Conservation (phyloP, 2,113 vertebrate species). For the Plotosus lineatus region DNA sequence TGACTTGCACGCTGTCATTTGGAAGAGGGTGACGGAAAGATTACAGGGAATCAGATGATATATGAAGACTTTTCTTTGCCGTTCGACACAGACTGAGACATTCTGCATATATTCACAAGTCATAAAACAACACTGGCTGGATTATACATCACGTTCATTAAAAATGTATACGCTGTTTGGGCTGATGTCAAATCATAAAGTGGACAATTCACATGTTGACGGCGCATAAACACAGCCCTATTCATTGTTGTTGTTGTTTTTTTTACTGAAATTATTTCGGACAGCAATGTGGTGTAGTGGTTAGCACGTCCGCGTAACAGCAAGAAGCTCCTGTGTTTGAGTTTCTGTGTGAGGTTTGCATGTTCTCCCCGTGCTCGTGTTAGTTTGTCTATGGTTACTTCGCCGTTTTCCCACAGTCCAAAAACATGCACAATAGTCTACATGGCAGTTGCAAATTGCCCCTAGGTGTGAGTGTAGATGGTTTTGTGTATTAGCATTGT, state of each 20-base stretch:
- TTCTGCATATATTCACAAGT: constrained; percentile 23
- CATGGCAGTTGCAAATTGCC: too few species aligned
- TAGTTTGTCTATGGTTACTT: too few species aligned
- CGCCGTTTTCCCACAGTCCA: too few species aligned
- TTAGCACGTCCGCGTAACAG: too few species aligned
- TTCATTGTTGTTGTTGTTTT: too few species aligned
- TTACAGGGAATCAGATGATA: neutral
- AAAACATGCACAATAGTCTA: too few species aligned
- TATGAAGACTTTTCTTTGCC: constrained; percentile 3
- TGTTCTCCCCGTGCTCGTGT: too few species aligned
- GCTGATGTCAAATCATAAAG: neutral
- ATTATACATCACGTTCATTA: constrained; percentile 33
- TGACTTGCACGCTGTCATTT: neutral
- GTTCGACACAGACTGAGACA: neutral
- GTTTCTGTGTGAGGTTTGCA: too few species aligned
- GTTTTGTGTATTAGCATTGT: too few species aligned
- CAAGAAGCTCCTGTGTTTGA: too few species aligned
- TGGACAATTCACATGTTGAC: neutral
- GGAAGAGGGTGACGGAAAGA: neutral
- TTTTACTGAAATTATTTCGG: neutral
- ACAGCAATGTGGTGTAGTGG: too few species aligned
- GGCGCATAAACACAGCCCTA: neutral
- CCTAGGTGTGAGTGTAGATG: too few species aligned
- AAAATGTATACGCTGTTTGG: neutral
- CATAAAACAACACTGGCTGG: constrained; percentile 14